These are phyloP conservation scores for Rhea americana DNA, from an alignment of 2,113 vertebrate species.

Conservation along the genomic window DNA sequence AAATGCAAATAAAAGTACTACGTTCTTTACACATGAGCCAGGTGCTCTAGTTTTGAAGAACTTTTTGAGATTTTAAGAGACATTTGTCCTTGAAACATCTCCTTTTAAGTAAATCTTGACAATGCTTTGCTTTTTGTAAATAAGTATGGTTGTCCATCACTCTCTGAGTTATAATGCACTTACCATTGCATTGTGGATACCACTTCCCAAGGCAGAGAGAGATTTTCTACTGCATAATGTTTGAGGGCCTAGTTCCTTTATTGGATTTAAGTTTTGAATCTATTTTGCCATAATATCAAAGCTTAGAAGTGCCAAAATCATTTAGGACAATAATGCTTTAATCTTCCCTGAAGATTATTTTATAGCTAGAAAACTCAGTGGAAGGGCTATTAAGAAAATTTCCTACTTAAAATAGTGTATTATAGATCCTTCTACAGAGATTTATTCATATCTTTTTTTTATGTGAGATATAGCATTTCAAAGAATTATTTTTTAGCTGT, in stretches of 20 bases:
- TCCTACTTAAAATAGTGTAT: not conserved
- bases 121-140: not conserved
- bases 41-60: not conserved
- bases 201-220: not conserved
- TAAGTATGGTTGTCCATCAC: not conserved
- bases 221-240: not conserved
- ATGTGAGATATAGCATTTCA: not conserved
- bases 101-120: not conserved
- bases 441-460: not conserved
- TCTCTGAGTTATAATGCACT: not conserved
- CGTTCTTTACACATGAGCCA: not conserved
- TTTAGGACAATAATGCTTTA: not conserved
- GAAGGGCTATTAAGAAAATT: not conserved
- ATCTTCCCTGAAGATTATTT: not conserved
- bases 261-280: not conserved
- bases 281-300: not conserved
- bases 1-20: too few species aligned
- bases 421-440: not conserved
- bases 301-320: not conserved
- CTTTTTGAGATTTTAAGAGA: not conserved
- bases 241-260: not conserved
- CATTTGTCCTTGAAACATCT: not conserved
- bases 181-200: not conserved
- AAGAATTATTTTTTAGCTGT: not conserved
- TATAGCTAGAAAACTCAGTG: not conserved